phyloP scores from a whole-genome alignment of 2,888 invertebrate genomes.

The Bugulina stolonifera region DNA sequence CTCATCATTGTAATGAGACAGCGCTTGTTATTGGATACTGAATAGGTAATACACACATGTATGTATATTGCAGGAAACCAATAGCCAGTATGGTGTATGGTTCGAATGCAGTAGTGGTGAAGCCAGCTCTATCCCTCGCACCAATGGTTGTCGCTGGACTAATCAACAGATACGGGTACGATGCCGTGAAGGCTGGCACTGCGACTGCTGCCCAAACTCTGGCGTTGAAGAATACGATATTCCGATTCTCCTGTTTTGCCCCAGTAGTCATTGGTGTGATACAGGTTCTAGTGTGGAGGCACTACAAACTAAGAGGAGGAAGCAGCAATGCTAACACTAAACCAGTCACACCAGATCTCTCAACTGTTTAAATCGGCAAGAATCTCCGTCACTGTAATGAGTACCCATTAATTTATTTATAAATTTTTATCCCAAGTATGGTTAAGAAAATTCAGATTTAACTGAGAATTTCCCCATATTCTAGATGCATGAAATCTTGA shows the following conservation, averaged over 20 bases:
- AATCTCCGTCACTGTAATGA: too few relatives aligned
- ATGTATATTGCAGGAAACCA: constrained; percentile 43
- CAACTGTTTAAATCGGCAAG: too few relatives aligned
- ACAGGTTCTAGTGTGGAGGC: constrained; percentile 37
- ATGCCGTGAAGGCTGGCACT: constrained; percentile 25
- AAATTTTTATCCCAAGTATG: too few relatives aligned
- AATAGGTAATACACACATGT: too few relatives aligned
- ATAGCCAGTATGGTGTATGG: constrained; percentile 49
- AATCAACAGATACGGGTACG: constrained; percentile 43
- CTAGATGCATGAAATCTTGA: too few relatives aligned
- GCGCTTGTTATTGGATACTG: too few relatives aligned
- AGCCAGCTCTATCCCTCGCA: constrained; percentile 46
- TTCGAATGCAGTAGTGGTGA: constrained; percentile 46
- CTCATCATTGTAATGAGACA: too few relatives aligned
- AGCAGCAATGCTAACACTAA: too few relatives aligned
- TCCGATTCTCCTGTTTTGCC: constrained; percentile 36
- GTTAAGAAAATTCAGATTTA: too few relatives aligned
- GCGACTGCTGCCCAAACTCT: neutral
- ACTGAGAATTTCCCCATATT: too few relatives aligned
- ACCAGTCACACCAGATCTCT: too few relatives aligned
- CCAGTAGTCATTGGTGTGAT: constrained; percentile 37
- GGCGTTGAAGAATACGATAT: constrained; percentile 37
- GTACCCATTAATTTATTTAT: too few relatives aligned
- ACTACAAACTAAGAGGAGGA: constrained; percentile 2
- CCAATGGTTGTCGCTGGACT: constrained; percentile 47